Evolutionary conservation across 2,888 invertebrate species (phyloP).

Genomic region (Diogma glabrata): DNA sequence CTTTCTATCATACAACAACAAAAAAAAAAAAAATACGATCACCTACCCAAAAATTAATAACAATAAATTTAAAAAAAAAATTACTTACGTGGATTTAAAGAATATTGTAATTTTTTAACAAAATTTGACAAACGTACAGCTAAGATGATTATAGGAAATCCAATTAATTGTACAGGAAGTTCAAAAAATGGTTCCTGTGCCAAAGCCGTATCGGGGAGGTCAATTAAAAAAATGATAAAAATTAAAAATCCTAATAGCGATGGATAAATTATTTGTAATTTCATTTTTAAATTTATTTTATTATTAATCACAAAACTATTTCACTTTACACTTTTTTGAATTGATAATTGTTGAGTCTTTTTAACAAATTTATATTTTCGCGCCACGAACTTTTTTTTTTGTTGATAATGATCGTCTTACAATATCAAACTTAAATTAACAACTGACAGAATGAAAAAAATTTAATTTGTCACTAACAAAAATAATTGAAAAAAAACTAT

Average conservation of each 20-base stretch:
- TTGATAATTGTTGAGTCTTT: no score
- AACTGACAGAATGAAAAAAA: neutral
- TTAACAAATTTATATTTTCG: conserved; percentile 1
- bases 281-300: conserved; percentile 4
- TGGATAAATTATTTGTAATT: conserved; percentile 2
- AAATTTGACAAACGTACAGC: conserved; percentile 70
- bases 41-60: no score
- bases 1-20: no score
- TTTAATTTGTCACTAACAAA: conserved; percentile 5
- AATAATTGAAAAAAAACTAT: neutral
- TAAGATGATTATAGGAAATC: conserved; percentile 71
- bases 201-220: neutral
- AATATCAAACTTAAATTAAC: conserved; percentile 2
- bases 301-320: neutral
- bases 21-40: no score
- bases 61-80: no score
- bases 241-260: neutral
- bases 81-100: conserved; percentile 67
- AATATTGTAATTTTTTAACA: conserved; percentile 70
- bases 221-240: neutral
- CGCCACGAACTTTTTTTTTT: conserved; percentile 8
- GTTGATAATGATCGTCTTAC: conserved; percentile 4
- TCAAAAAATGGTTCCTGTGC: conserved; percentile 49
- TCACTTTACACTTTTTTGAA: no score
- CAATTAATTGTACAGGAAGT: conserved; percentile 71